These are phyloP conservation scores for Colaptes auratus DNA, from an alignment of 2,113 vertebrate species.

Conservation along the genomic window DNA sequence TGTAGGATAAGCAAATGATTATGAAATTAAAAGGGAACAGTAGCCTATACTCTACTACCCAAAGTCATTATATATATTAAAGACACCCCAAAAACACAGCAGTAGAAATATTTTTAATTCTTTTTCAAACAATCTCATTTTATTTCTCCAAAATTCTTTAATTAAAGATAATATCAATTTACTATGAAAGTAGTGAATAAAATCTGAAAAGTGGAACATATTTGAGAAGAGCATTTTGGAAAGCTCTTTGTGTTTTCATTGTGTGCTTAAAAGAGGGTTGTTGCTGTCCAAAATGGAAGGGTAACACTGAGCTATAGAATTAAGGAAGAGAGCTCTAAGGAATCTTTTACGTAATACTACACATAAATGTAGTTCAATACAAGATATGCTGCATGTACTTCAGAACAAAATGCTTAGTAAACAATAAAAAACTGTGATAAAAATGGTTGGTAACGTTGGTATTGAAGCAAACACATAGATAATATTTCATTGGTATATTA, in stretches of 20 bases:
- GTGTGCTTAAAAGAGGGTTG: not conserved
- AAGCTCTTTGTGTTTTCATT: not conserved
- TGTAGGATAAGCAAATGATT: not conserved
- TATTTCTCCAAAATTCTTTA: not conserved
- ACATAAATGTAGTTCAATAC: not conserved
- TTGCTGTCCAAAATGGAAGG: not conserved
- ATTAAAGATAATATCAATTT: not conserved
- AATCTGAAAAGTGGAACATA: not conserved
- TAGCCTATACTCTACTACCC: not conserved
- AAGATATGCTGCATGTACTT: not conserved
- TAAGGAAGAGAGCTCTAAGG: not conserved
- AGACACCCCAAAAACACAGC: not conserved
- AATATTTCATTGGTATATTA: not conserved
- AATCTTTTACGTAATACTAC: not conserved
- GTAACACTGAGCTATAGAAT: not conserved
- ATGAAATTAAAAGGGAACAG: not conserved
- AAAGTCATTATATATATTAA: too few relatives aligned
- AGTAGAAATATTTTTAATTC: not conserved
- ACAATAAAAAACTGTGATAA: not conserved
- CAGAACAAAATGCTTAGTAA: not conserved
- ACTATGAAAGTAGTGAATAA: not conserved
- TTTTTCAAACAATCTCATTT: not conserved
- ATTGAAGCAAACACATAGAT: not conserved
- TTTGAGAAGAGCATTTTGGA: not conserved
- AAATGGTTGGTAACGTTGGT: not conserved